phyloP scores from a whole-genome alignment of 1,140 invertebrate species.

The Ridgeia piscesae region DNA sequence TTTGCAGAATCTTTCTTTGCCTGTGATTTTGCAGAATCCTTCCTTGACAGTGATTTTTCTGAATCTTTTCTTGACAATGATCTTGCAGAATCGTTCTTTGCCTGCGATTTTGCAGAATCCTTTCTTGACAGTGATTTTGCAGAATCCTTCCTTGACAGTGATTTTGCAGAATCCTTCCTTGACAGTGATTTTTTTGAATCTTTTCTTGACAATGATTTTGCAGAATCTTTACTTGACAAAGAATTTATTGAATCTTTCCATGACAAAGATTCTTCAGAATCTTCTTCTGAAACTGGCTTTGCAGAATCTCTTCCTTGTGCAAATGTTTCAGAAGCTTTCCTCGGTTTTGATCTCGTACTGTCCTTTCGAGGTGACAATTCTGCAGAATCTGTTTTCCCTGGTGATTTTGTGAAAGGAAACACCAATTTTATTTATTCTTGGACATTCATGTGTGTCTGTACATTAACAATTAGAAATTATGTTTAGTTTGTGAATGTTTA shows the following conservation, averaged over 20 bases:
- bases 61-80: not conserved
- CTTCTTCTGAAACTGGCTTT: not conserved
- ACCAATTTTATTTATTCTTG: not conserved
- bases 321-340: not conserved
- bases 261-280: too few relatives aligned
- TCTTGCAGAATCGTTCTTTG: not conserved
- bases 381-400: not conserved
- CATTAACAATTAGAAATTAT: not conserved
- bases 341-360: not conserved
- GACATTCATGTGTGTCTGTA: not conserved
- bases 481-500: not conserved
- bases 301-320: not conserved
- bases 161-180: too few relatives aligned
- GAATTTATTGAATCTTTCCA: too few relatives aligned
- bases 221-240: too few relatives aligned
- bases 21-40: not conserved
- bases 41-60: not conserved
- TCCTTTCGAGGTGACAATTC: not conserved
- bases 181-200: too few relatives aligned
- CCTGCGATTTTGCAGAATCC: not conserved
- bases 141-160: not conserved
- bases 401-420: not conserved
- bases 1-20: not conserved
- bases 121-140: not conserved
- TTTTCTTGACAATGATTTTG: too few relatives aligned